These are phyloP conservation scores for Symphodus melops DNA, from an alignment of 2,113 vertebrate species.

Conservation along the genomic window DNA sequence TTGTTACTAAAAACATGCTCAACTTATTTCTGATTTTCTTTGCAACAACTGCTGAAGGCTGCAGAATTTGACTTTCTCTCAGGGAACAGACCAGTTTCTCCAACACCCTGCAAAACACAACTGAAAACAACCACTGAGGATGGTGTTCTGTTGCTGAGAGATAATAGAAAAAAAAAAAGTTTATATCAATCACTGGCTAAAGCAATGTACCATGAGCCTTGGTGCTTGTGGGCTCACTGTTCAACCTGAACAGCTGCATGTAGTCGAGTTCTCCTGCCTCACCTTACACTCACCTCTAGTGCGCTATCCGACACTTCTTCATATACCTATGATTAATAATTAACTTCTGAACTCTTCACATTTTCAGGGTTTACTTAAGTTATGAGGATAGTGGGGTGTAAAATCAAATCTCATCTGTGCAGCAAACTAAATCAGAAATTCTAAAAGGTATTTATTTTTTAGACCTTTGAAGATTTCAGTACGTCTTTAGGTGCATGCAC, in stretches of 20 bases:
- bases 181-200: conserved; percentile 37
- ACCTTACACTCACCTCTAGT: conserved; percentile 13
- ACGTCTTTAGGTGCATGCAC: not conserved
- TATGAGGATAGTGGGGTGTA: not conserved
- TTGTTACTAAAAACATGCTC: not conserved
- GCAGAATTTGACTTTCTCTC: conserved; percentile 17
- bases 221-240: conserved; percentile 19
- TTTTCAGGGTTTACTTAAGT: conserved; percentile 11
- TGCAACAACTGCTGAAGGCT: not conserved
- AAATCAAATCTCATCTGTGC: conserved; percentile 15
- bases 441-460: not conserved
- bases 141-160: conserved; percentile 29
- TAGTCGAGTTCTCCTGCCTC: conserved; percentile 30
- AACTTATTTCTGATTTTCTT: not conserved
- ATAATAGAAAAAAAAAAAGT: conserved; percentile 28
- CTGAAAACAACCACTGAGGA: conserved; percentile 16
- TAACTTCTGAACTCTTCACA: not conserved
- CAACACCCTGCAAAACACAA: conserved; percentile 4
- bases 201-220: conserved; percentile 41
- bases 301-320: not conserved
- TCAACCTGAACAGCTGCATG: conserved; percentile 19
- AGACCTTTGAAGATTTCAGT: not conserved
- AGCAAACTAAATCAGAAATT: not conserved
- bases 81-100: conserved; percentile 8
- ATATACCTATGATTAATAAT: conserved; percentile 24